These are phyloP conservation scores for Sminthopsis crassicaudata DNA, from an alignment of 2,113 vertebrate species.

Conservation along the genomic window DNA sequence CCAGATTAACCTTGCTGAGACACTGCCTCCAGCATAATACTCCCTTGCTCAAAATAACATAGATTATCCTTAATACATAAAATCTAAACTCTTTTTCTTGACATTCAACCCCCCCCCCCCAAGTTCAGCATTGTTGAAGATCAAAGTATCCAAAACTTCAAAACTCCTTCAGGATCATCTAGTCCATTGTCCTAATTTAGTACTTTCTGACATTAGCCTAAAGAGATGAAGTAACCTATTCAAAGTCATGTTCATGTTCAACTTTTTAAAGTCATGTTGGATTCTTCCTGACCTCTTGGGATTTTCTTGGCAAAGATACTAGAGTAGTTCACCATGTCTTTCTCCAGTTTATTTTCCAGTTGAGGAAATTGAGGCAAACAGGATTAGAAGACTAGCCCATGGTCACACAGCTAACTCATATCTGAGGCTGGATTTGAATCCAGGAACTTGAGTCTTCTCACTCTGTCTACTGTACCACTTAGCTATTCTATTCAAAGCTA, in stretches of 20 bases:
- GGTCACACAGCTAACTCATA: neutral
- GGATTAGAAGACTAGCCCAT: neutral
- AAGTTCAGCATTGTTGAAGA: neutral
- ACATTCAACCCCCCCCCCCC: neutral
- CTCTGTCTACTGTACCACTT: neutral
- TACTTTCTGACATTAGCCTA: neutral
- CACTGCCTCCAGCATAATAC: neutral
- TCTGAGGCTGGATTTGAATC: neutral
- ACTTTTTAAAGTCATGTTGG: neutral
- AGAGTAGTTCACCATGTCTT: neutral
- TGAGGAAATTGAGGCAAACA: neutral
- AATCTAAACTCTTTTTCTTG: neutral
- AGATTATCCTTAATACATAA: neutral
- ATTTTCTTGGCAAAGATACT: neutral
- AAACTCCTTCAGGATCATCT: neutral
- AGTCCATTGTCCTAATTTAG: neutral
- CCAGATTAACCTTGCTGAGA: neutral
- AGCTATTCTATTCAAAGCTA: neutral
- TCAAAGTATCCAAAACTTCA: neutral
- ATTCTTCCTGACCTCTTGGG: neutral
- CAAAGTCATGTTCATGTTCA: neutral
- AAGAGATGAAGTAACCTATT: neutral
- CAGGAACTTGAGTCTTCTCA: neutral
- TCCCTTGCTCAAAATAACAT: neutral
- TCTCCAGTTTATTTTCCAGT: neutral